Base-by-base conservation (phyloP, 2,113 vertebrate genomes). In the Callopanchax toddi region DNA sequence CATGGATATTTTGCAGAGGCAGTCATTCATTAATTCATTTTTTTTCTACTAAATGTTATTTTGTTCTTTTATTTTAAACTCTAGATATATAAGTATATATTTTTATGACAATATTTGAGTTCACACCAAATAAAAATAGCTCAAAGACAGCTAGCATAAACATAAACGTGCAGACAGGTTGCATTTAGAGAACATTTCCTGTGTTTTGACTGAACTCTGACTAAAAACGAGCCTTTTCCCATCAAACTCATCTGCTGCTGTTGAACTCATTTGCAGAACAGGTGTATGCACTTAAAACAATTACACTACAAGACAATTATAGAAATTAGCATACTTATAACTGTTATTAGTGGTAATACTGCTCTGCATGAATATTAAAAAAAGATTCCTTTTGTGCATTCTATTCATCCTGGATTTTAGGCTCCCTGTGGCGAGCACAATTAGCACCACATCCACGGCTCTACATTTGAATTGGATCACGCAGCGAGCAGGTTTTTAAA, bases 261-360 rank as follows among this genome's bases (percentile, higher is more conserved):
- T 40, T 43, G 32, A 2, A 34, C 22, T 50, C 21, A 61, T 39
- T 39, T 50, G n/a, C 45, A 61, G 17, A 61, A n/a, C 36, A 51
- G 48, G 34, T 40, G 25, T 22, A 16, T n/a, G 25, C 22, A 44
- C 50, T 45, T 54, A 10, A 53, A 63, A 21, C 25, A 11, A 9
- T 16, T 43, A 26, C 21, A 37, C n/a, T 50, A 22, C 18, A 18
- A 43, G 20, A 52, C 18, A 22, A 23, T 34, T 12, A 12, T 32
- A 13, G 21, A 52, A 32, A 43, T 65, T 0, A 25, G 20, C 40
- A 37, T 46, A 36, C 13, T 11, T 42, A 17, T 52, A 40, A 18
- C 21, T 65, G 21, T 46, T 66, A 18, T 39, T 66, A 52, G 15
- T 29, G 23, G 32, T 34, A 23, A 44, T 5, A 44, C 9, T 55